Evolutionary conservation across 1,140 invertebrate species (phyloP).

Genomic region (Melanaphis sacchari): DNA sequence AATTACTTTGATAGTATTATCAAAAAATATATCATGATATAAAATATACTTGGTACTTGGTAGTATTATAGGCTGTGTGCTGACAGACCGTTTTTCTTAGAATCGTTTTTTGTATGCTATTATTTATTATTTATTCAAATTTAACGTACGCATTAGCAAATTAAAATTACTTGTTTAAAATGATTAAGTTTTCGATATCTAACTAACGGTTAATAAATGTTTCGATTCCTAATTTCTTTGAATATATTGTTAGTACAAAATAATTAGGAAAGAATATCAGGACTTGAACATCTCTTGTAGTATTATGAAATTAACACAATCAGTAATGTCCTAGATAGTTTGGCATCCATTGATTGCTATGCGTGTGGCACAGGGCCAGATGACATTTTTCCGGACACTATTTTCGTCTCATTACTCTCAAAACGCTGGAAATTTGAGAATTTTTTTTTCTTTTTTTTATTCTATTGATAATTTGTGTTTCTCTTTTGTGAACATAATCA

Average conservation of each 20-base stretch:
- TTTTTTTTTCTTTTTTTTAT: not conserved
- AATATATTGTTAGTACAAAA: not conserved
- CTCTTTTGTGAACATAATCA: not conserved
- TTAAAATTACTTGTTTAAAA: too few species aligned
- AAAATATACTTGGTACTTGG: too few species aligned
- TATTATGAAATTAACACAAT: constrained; percentile 39
- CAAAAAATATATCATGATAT: too few species aligned
- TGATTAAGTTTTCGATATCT: too few species aligned
- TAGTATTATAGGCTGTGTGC: too few species aligned
- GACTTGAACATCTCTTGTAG: not conserved
- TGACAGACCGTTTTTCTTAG: too few species aligned
- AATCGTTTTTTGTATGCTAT: not conserved
- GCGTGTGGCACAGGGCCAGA: constrained; percentile 48
- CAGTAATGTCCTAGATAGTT: constrained; percentile 51
- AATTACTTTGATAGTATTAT: too few species aligned
- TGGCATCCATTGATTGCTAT: constrained; percentile 50
- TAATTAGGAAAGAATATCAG: not conserved
- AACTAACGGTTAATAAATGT: not conserved
- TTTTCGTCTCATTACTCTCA: constrained; percentile 29
- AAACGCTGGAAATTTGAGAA: constrained; percentile 55
- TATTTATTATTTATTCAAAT: not conserved
- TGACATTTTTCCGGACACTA: constrained; percentile 56
- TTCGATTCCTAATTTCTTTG: not conserved
- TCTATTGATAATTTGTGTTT: not conserved
- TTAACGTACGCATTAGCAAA: not conserved